Evolutionary conservation across 1,140 invertebrate species (phyloP).

Genomic region (Whitmania pigra): DNA sequence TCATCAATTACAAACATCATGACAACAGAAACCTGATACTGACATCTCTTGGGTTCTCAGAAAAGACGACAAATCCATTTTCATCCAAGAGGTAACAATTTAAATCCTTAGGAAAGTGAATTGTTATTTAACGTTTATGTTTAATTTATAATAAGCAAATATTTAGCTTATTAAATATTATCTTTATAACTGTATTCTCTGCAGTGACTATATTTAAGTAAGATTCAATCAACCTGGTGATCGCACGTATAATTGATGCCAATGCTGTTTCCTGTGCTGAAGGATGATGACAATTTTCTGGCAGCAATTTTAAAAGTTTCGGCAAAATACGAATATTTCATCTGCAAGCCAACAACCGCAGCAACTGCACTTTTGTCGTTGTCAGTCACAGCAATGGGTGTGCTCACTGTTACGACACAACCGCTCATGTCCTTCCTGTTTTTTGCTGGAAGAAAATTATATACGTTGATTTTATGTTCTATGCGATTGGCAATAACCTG

Average conservation of each 20-base stretch:
- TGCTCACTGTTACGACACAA: slow-evolving; percentile 69
- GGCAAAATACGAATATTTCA: slow-evolving; percentile 31
- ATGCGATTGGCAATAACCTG: neutral
- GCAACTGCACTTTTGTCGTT: slow-evolving; percentile 67
- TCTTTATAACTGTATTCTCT: neutral
- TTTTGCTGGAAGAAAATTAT: neutral
- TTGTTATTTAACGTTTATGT: too few relatives aligned
- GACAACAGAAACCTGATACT: slow-evolving; percentile 3
- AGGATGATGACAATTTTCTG: neutral
- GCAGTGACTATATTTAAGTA: neutral
- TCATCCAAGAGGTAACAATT: slow-evolving; percentile 24
- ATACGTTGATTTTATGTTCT: slow-evolving; percentile 2
- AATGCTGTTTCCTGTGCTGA: neutral
- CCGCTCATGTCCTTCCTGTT: slow-evolving; percentile 29
- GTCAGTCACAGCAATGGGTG: slow-evolving; percentile 72
- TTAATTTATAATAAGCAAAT: too few relatives aligned
- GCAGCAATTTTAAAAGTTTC: slow-evolving; percentile 35
- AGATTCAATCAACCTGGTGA: neutral
- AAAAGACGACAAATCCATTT: slow-evolving; percentile 23
- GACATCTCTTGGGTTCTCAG: slow-evolving; percentile 21
- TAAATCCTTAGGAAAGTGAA: neutral
- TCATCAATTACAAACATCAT: neutral
- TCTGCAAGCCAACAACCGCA: slow-evolving; percentile 63
- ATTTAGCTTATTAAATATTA: neutral
- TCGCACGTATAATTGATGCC: neutral